A percentile compares a stretch with the other conserved stretches of the same genome.
These are phyloP conservation scores for Dolichopus griseipennis DNA, from an alignment of 2,888 invertebrate genomes.

Conservation along the genomic window DNA sequence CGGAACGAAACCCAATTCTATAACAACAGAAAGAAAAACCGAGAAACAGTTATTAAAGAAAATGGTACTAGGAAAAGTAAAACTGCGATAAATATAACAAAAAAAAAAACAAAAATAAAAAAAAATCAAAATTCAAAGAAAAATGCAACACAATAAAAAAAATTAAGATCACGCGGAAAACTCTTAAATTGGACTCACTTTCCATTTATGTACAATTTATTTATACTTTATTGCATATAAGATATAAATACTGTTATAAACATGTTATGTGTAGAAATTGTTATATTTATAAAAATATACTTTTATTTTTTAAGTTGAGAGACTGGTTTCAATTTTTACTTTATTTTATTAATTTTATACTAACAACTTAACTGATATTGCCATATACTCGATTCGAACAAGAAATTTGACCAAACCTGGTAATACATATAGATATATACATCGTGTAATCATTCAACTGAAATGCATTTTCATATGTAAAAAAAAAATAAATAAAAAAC, in stretches of 20 bases:
- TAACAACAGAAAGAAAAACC: too few species aligned
- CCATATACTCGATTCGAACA: not conserved
- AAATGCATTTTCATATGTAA: too few species aligned
- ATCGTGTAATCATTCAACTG: too few species aligned
- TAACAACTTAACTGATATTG: too few species aligned
- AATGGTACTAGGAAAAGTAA: not conserved
- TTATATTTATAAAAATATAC: not conserved
- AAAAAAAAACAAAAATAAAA: too few species aligned
- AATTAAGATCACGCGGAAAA: not conserved
- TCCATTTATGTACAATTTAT: not conserved
- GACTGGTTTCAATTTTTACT: not conserved
- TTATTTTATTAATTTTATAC: not conserved
- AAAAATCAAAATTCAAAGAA: too few species aligned
- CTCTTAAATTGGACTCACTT: not conserved
- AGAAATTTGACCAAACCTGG: not conserved
- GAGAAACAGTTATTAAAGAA: not conserved
- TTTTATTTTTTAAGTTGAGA: not conserved
- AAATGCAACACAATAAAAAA: not conserved
- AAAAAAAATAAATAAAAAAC: too few species aligned
- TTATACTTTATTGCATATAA: not conserved
- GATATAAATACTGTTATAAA: not conserved
- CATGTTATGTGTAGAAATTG: not conserved
- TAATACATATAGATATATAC: not conserved
- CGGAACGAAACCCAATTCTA: too few species aligned
- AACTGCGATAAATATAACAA: not conserved